Percentiles rank a stretch among this genome's conserved stretches.
phyloP scores from a whole-genome alignment of 2,113 vertebrate species.

The Carettochelys insculpta region DNA sequence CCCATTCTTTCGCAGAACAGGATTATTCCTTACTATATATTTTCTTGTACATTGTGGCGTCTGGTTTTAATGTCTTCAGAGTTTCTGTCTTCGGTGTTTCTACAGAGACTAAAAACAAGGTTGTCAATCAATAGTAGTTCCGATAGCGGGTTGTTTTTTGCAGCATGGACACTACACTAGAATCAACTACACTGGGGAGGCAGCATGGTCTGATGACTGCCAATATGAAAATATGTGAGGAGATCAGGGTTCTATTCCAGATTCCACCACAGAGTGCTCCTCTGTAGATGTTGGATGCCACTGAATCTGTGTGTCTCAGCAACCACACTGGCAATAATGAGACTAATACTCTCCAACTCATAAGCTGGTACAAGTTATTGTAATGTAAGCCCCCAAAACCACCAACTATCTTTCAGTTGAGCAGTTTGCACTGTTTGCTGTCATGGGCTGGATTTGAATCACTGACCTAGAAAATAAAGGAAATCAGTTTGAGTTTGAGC shows the following conservation, averaged over 20 bases:
- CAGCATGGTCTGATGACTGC: accelerated
- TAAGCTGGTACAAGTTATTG: background rate
- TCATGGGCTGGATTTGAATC: background rate
- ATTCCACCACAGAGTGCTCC: background rate
- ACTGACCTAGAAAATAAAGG: background rate
- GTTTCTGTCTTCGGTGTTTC: background rate
- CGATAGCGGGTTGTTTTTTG: background rate
- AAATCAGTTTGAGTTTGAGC: background rate
- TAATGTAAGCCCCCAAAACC: background rate
- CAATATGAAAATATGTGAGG: background rate
- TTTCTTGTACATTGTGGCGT: background rate
- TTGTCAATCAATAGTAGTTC: background rate
- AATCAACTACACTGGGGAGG: background rate
- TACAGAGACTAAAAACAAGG: background rate
- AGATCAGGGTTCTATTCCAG: background rate
- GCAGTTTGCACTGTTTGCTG: background rate
- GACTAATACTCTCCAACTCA: background rate
- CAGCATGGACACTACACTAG: accelerated
- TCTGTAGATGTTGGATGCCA: background rate
- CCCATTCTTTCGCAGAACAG: background rate
- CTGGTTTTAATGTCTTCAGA: background rate
- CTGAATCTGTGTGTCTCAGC: background rate
- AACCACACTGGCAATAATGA: background rate
- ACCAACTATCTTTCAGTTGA: background rate
- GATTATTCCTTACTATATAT: background rate